phyloP scores from a whole-genome alignment of 2,888 invertebrate genomes.

The Steinernema carpocapsae region DNA sequence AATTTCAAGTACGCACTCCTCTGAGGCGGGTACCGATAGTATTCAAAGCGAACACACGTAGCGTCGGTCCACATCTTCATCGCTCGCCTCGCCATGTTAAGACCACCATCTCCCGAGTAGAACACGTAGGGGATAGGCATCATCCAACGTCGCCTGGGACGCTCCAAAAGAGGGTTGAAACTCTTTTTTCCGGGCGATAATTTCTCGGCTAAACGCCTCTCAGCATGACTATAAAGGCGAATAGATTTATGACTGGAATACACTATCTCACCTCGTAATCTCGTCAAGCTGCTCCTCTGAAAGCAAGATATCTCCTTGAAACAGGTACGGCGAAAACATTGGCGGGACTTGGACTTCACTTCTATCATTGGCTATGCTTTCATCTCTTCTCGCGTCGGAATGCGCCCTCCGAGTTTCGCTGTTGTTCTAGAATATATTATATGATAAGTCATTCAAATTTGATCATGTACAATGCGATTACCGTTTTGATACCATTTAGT shows the following conservation, averaged over 20 bases:
- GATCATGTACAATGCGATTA: not conserved
- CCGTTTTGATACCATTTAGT: not conserved
- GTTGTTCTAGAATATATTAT: not conserved
- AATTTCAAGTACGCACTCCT: not conserved
- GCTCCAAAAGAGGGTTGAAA: constrained; percentile 7
- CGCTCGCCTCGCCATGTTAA: not conserved
- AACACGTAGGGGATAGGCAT: constrained; percentile 15
- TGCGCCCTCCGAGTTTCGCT: not conserved
- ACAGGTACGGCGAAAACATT: constrained; percentile 13
- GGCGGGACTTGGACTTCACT: too few species aligned
- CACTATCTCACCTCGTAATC: not conserved
- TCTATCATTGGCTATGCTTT: too few species aligned
- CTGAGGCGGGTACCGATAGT: not conserved
- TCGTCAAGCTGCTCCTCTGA: constrained; percentile 17
- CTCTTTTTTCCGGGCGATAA: not conserved
- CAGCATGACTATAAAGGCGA: constrained; percentile 4
- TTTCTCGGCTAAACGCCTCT: not conserved
- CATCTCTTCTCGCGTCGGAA: not conserved
- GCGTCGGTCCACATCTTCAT: constrained; percentile 8
- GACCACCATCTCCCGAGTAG: not conserved
- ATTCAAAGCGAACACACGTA: constrained; percentile 23
- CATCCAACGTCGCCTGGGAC: constrained; percentile 8
- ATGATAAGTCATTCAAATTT: not conserved
- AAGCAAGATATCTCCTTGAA: constrained; percentile 19
- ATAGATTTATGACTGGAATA: not conserved